These are phyloP conservation scores for Dastarcus helophoroides DNA, from an alignment of 2,888 invertebrate genomes.

Conservation along the genomic window DNA sequence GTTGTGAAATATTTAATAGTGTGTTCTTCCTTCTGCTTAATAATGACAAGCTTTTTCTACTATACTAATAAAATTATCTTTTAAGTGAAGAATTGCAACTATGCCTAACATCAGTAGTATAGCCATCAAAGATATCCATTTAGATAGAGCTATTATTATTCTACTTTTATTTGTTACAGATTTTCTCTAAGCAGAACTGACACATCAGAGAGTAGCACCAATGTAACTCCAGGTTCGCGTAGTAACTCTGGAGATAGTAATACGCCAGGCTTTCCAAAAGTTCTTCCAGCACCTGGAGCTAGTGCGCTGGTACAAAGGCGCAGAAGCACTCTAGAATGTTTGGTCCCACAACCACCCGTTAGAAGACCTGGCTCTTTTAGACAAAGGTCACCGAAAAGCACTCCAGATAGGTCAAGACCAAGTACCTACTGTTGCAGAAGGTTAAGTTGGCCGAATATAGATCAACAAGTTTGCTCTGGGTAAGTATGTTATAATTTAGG, in stretches of 20 bases:
- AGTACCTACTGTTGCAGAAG: conserved; percentile 68
- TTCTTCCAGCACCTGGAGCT: conserved; percentile 58
- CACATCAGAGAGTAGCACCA: conserved; percentile 28
- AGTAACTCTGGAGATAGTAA: conserved; percentile 36
- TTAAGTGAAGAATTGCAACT: too few relatives aligned
- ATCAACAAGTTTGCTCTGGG: conserved; percentile 74
- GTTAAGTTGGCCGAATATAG: conserved; percentile 76
- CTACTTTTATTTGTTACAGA: too few relatives aligned
- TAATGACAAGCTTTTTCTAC: too few relatives aligned
- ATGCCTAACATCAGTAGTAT: too few relatives aligned
- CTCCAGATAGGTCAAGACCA: conserved; percentile 43
- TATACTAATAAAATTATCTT: too few relatives aligned
- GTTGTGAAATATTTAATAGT: too few relatives aligned
- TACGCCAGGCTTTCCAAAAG: conserved; percentile 56
- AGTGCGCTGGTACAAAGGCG: conserved; percentile 41
- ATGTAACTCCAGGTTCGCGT: conserved; percentile 26
- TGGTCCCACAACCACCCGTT: conserved; percentile 30
- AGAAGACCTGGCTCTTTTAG: conserved; percentile 42
- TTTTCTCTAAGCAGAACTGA: conserved; percentile 34
- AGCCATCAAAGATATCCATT: too few relatives aligned
- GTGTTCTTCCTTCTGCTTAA: too few relatives aligned
- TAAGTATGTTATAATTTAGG: conserved; percentile 36
- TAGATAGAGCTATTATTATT: too few relatives aligned
- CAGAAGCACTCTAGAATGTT: conserved; percentile 51
- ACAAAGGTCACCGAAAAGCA: conserved; percentile 40